Evolutionary conservation across 1,140 invertebrate genomes (phyloP), one percentile per base, ranked within the genome.

Genomic region (Contarinia nasturtii): DNA sequence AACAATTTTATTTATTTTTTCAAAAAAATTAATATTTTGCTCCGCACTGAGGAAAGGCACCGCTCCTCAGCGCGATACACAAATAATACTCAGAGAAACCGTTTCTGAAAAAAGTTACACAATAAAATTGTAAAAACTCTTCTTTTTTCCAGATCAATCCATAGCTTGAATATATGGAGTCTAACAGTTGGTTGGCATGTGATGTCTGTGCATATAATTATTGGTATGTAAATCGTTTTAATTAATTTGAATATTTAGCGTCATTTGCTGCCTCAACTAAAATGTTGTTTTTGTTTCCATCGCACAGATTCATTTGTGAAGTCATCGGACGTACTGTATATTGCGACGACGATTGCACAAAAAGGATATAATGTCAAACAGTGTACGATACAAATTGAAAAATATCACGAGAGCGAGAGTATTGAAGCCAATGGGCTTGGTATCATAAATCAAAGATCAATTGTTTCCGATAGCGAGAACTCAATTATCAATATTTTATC

Each of bases 111-210:
- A 12, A 12, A 18, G 8, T 15, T 10, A 7, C 17, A 10, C 17
- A 10, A 7, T 21, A 45, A 45, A 21, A 14, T 14, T 27, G 7
- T 11, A 45, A 21, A 7, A 21, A 10, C 10, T 45, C 21, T 11
- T 36, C 7, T 7, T 46, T 10, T 36, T 36, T 20, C 19, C 46
- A 63, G 61, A 53, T 59, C 79, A 53, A 75, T 87, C 42, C 86
- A 90, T 65, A 80, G 79, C 55, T 61, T 89, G 20, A 75, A 86
- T 63, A 73, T 82, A 20, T 90, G 86, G 86, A 75, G 79, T 14
- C 69, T 90, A 19, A 82, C 84, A 36, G 75, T 79, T 50, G 75
- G 80, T 48, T 76, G 80, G 58, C 71, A 72, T 49, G 73, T 79
- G 8, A 62, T 85, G 20, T 72, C 77, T 46, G 82, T 75, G 3